phyloP scores from a whole-genome alignment of 2,797 vertebrate genomes.

The Lutra lutra region DNA sequence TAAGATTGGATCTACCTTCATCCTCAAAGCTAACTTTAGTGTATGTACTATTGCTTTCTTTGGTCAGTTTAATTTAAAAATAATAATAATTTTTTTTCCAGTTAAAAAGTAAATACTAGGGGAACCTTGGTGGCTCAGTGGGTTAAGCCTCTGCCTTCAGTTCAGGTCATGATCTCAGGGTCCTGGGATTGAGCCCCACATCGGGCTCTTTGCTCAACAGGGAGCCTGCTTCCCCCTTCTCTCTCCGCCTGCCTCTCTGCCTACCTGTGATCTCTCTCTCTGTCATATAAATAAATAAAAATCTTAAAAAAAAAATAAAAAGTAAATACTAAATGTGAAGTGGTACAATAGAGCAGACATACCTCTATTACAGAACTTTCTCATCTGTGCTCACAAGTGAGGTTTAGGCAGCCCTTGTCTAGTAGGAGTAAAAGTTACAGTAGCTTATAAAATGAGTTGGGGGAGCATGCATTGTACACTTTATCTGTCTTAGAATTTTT shows the following conservation, averaged over 20 bases:
- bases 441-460: neutral
- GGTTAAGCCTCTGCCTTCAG: too few relatives aligned
- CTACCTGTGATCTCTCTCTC: too few relatives aligned
- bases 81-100: too few relatives aligned
- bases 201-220: too few relatives aligned
- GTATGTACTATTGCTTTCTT: neutral
- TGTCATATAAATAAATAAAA: too few relatives aligned
- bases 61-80: neutral
- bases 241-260: too few relatives aligned
- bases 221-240: too few relatives aligned
- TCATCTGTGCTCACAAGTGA: neutral
- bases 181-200: too few relatives aligned
- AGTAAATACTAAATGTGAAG: neutral
- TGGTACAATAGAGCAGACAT: neutral
- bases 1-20: neutral
- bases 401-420: neutral
- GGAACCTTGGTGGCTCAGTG: too few relatives aligned
- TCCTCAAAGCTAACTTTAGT: neutral
- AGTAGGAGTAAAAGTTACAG: neutral
- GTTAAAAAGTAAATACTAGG: too few relatives aligned
- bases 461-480: neutral
- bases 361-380: neutral
- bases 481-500: neutral
- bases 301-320: too few relatives aligned
- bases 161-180: too few relatives aligned